These are phyloP conservation scores for Montipora sp. DNA, from an alignment of 64 coral and sea anemone species.

Conservation along the genomic window DNA sequence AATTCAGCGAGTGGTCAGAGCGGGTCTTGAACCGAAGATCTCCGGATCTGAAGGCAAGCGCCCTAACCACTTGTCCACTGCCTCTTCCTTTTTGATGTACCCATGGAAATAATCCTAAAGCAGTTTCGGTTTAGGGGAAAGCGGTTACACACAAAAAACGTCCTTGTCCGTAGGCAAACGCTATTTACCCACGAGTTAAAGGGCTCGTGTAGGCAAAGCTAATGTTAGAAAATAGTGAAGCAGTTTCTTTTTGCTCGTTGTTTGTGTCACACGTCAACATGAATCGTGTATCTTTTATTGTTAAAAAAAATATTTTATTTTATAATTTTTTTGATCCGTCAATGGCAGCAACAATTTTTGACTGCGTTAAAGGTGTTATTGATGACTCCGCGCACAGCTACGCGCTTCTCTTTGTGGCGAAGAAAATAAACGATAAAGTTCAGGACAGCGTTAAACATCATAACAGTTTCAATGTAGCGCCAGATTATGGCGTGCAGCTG, in stretches of 20 bases:
- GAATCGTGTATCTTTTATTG: no score
- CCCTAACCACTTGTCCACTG: no score
- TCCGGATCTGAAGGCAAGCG: no score
- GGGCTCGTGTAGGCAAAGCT: no score
- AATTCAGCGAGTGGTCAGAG: no score
- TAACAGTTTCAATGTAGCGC: slow-evolving; percentile 29
- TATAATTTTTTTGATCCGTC: background rate
- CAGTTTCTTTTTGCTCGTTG: background rate
- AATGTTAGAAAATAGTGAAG: background rate
- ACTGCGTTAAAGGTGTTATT: background rate
- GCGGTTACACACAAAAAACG: no score
- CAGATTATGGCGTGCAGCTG: slow-evolving; percentile 15
- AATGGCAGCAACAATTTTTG: slow-evolving; percentile 29
- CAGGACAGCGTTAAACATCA: slow-evolving; percentile 35
- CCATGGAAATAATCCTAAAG: no score
- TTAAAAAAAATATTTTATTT: background rate
- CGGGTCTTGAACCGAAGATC: no score
- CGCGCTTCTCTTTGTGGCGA: slow-evolving; percentile 22
- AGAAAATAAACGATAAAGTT: slow-evolving; percentile 25
- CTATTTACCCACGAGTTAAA: no score
- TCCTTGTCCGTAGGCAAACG: no score
- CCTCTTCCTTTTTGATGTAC: no score
- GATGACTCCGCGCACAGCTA: slow-evolving; percentile 10
- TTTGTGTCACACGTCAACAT: background rate
- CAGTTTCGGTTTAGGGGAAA: no score